A percentile compares a stretch with the other conserved stretches of the same genome.
Conservation (phyloP, 1,140 invertebrate species). For the Drosophila sp. region DNA sequence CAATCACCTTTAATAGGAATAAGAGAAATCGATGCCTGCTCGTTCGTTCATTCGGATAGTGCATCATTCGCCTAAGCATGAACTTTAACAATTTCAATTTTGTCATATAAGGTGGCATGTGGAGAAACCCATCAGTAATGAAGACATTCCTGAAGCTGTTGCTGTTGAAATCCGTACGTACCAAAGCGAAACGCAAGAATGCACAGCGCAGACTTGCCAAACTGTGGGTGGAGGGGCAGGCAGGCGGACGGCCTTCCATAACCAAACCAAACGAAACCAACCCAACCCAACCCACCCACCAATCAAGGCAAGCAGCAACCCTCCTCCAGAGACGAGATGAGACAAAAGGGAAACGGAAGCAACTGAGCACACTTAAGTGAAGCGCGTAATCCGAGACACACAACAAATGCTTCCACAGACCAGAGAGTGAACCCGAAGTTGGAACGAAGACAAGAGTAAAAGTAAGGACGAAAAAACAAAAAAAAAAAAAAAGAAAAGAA, state of each 20-base stretch:
- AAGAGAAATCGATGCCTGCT: slow-evolving; percentile 1
- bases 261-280: slow-evolving; percentile 1
- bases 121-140: slow-evolving; percentile 65
- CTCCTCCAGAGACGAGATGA: slow-evolving; percentile 6
- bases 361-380: slow-evolving; percentile 78
- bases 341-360: slow-evolving; percentile 64
- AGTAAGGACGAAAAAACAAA: slow-evolving; percentile 46
- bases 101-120: slow-evolving; percentile 32
- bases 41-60: background rate
- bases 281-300: slow-evolving; percentile 1
- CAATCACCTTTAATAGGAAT: slow-evolving; percentile 8
- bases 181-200: slow-evolving; percentile 43
- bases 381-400: slow-evolving; percentile 80
- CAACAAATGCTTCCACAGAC: slow-evolving; percentile 63
- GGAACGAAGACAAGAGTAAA: slow-evolving; percentile 19
- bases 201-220: slow-evolving; percentile 28
- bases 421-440: slow-evolving; percentile 9
- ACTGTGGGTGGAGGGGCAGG: background rate
- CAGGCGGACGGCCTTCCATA: background rate
- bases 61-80: background rate
- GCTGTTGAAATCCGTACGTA: slow-evolving; percentile 51
- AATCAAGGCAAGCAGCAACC: slow-evolving; percentile 7
- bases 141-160: slow-evolving; percentile 53
- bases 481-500: slow-evolving; percentile 64
- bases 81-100: slow-evolving; percentile 14